Evolutionary conservation across 2,113 vertebrate species (phyloP).

Genomic region (Parus major): DNA sequence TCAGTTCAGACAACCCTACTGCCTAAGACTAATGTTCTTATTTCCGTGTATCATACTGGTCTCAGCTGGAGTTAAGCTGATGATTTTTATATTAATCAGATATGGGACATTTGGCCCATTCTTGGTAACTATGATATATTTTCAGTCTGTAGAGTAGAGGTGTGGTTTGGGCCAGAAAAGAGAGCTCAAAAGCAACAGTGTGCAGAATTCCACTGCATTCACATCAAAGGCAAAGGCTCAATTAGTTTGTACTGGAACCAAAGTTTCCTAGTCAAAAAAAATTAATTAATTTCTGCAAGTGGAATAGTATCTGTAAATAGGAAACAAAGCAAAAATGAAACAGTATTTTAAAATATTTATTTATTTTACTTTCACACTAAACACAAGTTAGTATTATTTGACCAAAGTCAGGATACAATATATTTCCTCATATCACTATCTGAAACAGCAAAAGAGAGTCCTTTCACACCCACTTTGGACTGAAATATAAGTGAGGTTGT

Average conservation of each 20-base stretch:
- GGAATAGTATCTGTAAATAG: neutral
- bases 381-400: neutral
- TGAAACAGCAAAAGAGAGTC: neutral
- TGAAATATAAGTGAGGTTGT: neutral
- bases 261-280: neutral
- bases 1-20: neutral
- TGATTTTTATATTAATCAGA: neutral
- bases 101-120: neutral
- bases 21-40: neutral
- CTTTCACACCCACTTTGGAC: neutral
- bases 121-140: neutral
- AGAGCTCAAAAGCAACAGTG: neutral
- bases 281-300: neutral
- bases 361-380: constrained; percentile 50
- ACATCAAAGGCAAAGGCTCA: neutral
- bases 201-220: neutral
- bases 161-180: neutral
- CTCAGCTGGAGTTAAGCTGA: constrained; percentile 3
- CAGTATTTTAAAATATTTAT: constrained; percentile 14
- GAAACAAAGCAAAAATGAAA: constrained; percentile 42
- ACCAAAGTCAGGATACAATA: constrained; percentile 22
- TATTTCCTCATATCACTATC: constrained; percentile 1
- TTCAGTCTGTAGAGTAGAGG: neutral
- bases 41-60: neutral
- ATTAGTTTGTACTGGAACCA: neutral